These are phyloP conservation scores for Taphrorychus bicolor DNA, from an alignment of 2,888 invertebrate genomes.

Conservation along the genomic window DNA sequence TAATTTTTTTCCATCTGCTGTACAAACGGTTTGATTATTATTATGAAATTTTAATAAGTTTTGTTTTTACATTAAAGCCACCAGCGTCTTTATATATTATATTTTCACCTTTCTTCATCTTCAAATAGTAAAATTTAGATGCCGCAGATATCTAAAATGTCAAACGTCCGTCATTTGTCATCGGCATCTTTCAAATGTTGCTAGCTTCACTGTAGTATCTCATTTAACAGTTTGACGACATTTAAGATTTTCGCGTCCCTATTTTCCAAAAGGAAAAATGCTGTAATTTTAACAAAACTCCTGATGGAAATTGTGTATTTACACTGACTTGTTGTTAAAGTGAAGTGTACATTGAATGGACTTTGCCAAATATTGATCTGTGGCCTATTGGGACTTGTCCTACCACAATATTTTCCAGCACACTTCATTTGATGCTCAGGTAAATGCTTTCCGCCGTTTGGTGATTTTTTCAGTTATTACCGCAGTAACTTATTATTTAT, in stretches of 20 bases:
- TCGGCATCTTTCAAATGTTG: neutral
- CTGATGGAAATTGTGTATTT: constrained; percentile 8
- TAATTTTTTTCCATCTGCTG: too few species aligned
- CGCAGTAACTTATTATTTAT: neutral
- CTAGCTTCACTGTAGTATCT: constrained; percentile 40
- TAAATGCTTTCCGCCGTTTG: constrained; percentile 37
- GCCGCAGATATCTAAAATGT: neutral
- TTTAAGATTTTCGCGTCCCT: constrained; percentile 49
- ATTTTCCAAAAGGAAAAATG: constrained; percentile 32
- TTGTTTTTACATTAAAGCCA: too few species aligned
- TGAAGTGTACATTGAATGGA: constrained; percentile 6
- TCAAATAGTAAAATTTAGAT: too few species aligned
- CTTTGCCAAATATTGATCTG: constrained; percentile 21
- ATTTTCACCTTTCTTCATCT: too few species aligned
- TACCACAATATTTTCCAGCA: constrained; percentile 36
- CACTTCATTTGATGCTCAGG: constrained; percentile 46
- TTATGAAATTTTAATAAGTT: too few species aligned
- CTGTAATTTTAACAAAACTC: constrained; percentile 22
- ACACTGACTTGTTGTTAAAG: constrained; percentile 10
- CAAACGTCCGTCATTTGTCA: neutral
- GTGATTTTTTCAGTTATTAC: neutral
- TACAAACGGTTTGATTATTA: too few species aligned
- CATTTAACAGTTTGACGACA: constrained; percentile 34
- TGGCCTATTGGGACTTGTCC: constrained; percentile 28
- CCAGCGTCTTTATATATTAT: too few species aligned